phyloP scores from a whole-genome alignment of 2,888 invertebrate genomes.

The Himalopsyche kuldschensis region DNA sequence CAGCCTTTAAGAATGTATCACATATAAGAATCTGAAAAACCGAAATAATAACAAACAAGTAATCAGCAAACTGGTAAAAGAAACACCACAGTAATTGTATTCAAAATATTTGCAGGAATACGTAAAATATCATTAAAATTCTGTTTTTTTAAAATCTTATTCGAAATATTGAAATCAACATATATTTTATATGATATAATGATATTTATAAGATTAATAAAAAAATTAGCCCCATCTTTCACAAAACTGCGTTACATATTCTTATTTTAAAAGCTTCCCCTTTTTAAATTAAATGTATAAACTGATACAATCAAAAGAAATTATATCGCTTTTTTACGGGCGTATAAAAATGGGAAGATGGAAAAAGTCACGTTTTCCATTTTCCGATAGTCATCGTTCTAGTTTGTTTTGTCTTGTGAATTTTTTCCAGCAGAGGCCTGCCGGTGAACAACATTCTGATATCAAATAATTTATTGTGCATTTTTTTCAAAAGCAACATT shows the following conservation, averaged over 20 bases:
- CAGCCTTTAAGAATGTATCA: too few relatives aligned
- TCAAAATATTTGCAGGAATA: too few relatives aligned
- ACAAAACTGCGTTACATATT: background rate
- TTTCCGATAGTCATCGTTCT: background rate
- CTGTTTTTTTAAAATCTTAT: too few relatives aligned
- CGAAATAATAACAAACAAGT: too few relatives aligned
- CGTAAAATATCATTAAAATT: too few relatives aligned
- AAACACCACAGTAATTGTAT: too few relatives aligned
- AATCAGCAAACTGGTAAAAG: too few relatives aligned
- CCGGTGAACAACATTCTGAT: background rate
- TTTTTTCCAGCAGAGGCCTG: background rate
- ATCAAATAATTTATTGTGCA: background rate
- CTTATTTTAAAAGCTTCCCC: background rate
- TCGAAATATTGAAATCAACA: too few relatives aligned
- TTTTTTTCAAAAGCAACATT: background rate
- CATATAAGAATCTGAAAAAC: too few relatives aligned
- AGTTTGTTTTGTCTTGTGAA: background rate
- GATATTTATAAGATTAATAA: too few relatives aligned
- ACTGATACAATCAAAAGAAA: background rate
- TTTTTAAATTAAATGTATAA: background rate
- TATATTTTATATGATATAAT: too few relatives aligned
- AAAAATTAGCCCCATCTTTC: too few relatives aligned
- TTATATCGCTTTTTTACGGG: background rate
- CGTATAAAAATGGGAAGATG: background rate
- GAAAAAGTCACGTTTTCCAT: background rate